Percentiles rank a stretch among this genome's conserved stretches.
phyloP scores from a whole-genome alignment of 2,797 vertebrate species.

The Brachymystax lenok region DNA sequence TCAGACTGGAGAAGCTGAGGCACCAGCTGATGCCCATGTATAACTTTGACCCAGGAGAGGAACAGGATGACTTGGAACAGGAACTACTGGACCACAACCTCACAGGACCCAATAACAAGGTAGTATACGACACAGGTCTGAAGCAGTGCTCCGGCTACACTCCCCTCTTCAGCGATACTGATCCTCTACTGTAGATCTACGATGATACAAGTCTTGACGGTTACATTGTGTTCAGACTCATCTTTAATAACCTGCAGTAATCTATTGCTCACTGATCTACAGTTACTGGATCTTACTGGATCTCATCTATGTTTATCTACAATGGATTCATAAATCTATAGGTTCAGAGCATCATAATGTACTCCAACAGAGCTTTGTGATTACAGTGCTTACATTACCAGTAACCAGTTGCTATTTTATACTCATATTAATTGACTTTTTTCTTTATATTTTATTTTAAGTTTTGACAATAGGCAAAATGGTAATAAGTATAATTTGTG shows the following conservation, averaged over 20 bases:
- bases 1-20: constrained; percentile 92
- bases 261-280: background rate
- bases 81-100: constrained; percentile 91
- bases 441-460: constrained; percentile 48
- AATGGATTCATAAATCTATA: background rate
- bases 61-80: constrained; percentile 96
- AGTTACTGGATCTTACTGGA: background rate
- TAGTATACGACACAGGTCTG: constrained; percentile 43
- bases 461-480: constrained; percentile 72
- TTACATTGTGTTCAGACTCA: background rate
- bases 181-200: background rate
- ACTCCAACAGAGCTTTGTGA: background rate
- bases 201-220: background rate
- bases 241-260: background rate
- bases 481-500: constrained; percentile 63
- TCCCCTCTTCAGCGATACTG: background rate
- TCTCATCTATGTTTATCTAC: background rate
- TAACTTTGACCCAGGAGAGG: constrained; percentile 96
- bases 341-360: background rate
- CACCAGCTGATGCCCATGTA: constrained; percentile 99
- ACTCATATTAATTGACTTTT: constrained; percentile 40
- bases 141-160: background rate
- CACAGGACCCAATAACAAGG: constrained; percentile 85
- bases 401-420: background rate
- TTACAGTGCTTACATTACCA: background rate